Percentiles rank a stretch among this genome's conserved stretches.
These are phyloP conservation scores for Lacerta bilineata DNA, from an alignment of 2,797 vertebrate genomes.

Conservation along the genomic window DNA sequence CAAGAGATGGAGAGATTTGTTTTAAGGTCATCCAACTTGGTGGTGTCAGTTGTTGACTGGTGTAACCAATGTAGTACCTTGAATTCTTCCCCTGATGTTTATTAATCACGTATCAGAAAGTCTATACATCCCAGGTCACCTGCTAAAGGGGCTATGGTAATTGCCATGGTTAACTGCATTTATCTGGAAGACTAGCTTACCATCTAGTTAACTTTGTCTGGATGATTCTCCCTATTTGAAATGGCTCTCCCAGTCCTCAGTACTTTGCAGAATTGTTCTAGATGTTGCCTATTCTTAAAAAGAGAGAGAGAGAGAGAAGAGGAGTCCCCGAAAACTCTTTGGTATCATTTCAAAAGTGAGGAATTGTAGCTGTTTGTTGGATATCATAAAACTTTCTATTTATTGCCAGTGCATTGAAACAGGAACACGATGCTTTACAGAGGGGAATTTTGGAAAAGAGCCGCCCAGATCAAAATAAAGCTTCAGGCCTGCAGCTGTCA, in stretches of 20 bases:
- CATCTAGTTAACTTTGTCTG: background rate
- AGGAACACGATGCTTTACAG: background rate
- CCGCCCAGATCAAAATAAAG: background rate
- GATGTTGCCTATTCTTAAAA: background rate
- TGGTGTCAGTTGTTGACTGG: background rate
- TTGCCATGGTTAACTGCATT: background rate
- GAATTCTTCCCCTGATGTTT: too few species aligned
- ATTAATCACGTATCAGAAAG: too few species aligned
- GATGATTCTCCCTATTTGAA: background rate
- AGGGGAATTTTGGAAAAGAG: background rate
- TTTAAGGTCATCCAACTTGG: background rate
- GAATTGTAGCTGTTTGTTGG: background rate
- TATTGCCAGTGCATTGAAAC: background rate
- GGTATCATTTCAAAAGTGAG: background rate
- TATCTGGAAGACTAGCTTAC: background rate
- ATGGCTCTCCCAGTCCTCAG: background rate
- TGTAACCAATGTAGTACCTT: too few species aligned
- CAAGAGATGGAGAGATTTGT: slow-evolving; percentile 43
- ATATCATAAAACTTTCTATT: background rate
- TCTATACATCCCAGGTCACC: too few species aligned
- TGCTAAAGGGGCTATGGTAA: background rate
- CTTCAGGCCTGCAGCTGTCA: background rate
- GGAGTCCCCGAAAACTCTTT: background rate
- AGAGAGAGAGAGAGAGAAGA: too few species aligned
- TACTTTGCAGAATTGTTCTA: background rate